phyloP scores from a whole-genome alignment of 2,888 invertebrate species.

The Theretra japonica region DNA sequence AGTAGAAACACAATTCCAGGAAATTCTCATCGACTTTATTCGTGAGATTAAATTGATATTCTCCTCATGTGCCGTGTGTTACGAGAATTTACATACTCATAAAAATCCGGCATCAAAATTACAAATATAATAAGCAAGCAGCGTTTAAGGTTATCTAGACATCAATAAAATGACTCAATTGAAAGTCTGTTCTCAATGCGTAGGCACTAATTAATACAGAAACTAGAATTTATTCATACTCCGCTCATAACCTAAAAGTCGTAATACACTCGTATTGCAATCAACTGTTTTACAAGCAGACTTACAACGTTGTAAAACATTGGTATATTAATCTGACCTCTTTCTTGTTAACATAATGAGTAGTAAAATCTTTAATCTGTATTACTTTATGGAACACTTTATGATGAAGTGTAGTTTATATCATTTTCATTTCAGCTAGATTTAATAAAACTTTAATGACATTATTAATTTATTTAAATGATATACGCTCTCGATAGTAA shows the following conservation, averaged over 20 bases:
- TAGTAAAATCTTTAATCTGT: neutral
- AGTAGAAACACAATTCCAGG: neutral
- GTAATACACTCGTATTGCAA: conserved; percentile 15
- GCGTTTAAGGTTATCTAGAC: conserved; percentile 18
- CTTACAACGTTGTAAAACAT: conserved; percentile 4
- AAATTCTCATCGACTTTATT: neutral
- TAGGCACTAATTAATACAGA: conserved; percentile 5
- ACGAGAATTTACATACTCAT: neutral
- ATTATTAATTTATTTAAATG: neutral
- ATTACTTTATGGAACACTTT: neutral
- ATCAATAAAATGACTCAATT: neutral
- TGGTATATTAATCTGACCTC: conserved; percentile 16
- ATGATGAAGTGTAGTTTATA: neutral
- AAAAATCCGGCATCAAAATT: neutral
- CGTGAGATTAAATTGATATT: neutral
- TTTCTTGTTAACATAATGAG: conserved; percentile 8
- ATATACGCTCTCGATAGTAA: no score
- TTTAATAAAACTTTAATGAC: neutral
- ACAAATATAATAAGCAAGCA: neutral
- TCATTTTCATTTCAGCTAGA: neutral
- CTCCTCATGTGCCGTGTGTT: neutral
- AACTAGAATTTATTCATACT: neutral
- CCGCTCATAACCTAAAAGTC: conserved; percentile 11
- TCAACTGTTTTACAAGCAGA: conserved; percentile 3
- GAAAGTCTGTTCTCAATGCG: neutral